These are phyloP conservation scores for Allygus modestus DNA, from an alignment of 2,888 invertebrate genomes.

Conservation along the genomic window DNA sequence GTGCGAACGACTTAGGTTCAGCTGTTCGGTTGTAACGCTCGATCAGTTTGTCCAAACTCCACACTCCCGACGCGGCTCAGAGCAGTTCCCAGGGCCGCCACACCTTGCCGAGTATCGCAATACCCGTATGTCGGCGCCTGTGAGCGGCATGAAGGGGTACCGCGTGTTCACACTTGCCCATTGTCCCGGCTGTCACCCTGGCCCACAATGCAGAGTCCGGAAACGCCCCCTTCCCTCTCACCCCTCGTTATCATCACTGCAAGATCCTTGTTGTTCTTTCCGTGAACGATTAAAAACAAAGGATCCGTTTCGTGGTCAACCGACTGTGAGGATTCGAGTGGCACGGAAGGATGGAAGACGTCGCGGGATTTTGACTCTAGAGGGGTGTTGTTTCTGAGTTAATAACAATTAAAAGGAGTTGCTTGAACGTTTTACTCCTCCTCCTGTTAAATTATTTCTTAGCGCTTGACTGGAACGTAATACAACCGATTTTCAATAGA, in stretches of 20 bases:
- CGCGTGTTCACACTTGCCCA: conserved; percentile 48
- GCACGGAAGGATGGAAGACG: not conserved
- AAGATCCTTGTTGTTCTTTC: conserved; percentile 7
- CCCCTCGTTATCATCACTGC: conserved; percentile 11
- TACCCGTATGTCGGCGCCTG: not conserved
- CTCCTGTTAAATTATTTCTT: too few relatives aligned
- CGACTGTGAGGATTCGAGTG: not conserved
- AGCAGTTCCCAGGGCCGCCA: too few relatives aligned
- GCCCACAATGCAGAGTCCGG: not conserved
- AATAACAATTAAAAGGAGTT: too few relatives aligned
- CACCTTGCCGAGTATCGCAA: too few relatives aligned
- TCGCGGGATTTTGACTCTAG: not conserved
- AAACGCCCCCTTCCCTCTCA: conserved; percentile 8
- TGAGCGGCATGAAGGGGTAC: too few relatives aligned
- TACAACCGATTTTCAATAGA: too few relatives aligned
- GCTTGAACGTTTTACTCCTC: too few relatives aligned
- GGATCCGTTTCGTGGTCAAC: not conserved
- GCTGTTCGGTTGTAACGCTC: too few relatives aligned
- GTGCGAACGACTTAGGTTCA: too few relatives aligned
- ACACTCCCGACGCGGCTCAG: too few relatives aligned
- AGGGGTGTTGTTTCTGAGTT: not conserved
- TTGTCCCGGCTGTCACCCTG: conserved; percentile 45
- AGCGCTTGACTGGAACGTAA: too few relatives aligned
- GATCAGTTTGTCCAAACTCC: too few relatives aligned
- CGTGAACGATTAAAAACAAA: conserved; percentile 43